Evolutionary conservation across 2,113 vertebrate genomes (phyloP).

Genomic region (Edolisoma coerulescens): DNA sequence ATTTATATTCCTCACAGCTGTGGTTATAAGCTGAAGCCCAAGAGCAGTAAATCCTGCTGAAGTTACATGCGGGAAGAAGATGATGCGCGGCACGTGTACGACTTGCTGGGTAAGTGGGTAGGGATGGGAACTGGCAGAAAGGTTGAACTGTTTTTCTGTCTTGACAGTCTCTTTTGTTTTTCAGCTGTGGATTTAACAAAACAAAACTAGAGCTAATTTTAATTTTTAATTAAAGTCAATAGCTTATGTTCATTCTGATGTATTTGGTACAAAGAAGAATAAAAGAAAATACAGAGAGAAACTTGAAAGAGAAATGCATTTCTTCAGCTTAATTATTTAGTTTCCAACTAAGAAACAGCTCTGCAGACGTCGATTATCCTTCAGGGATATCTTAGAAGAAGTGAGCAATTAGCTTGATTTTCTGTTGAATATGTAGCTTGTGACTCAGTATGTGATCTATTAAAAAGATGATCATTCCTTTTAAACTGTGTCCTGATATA

Average conservation of each 20-base stretch:
- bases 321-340: conserved; percentile 72
- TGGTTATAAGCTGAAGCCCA: not conserved
- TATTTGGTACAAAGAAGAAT: not conserved
- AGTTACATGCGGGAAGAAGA: not conserved
- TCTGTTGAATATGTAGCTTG: conserved; percentile 76
- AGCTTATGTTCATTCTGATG: not conserved
- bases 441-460: conserved; percentile 74
- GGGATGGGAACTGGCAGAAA: not conserved
- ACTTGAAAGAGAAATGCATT: conserved; percentile 63
- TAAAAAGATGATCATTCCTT: conserved; percentile 71
- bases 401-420: conserved; percentile 81
- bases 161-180: conserved; percentile 13
- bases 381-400: conserved; percentile 74
- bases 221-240: conserved; percentile 49
- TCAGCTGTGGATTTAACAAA: conserved; percentile 18
- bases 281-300: conserved; percentile 25
- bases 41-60: not conserved
- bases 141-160: not conserved
- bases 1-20: not conserved
- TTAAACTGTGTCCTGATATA: conserved; percentile 66
- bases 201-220: conserved; percentile 18
- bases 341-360: conserved; percentile 71
- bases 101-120: not conserved
- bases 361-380: conserved; percentile 70
- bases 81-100: accelerated